phyloP scores from a whole-genome alignment of 2,113 vertebrate genomes.

The Lota lota region DNA sequence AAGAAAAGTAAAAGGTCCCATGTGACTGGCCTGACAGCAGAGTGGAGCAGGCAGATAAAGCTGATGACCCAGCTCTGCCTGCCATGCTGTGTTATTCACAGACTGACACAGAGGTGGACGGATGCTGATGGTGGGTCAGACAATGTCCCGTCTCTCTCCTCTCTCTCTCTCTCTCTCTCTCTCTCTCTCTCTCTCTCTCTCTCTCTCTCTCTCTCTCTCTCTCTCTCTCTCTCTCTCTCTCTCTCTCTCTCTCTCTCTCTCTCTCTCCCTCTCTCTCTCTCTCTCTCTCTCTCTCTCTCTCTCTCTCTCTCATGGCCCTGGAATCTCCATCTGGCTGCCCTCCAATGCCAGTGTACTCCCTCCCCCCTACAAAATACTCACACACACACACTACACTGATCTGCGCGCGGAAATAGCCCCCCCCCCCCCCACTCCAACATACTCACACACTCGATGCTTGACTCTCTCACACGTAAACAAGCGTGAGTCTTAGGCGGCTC shows the following conservation, averaged over 20 bases:
- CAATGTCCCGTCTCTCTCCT: constrained; percentile 55
- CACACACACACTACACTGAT: no score
- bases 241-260: constrained; percentile 54
- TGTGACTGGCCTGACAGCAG: background rate
- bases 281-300: constrained; percentile 48
- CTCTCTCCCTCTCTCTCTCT: constrained; percentile 55
- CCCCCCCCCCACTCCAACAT: constrained; percentile 8
- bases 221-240: constrained; percentile 50
- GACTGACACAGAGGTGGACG: constrained; percentile 39
- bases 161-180: constrained; percentile 51
- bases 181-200: constrained; percentile 52
- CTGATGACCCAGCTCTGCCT: constrained; percentile 20
- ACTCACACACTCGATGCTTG: constrained; percentile 37
- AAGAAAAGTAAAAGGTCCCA: background rate
- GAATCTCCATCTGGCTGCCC: constrained; percentile 67
- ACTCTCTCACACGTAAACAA: constrained; percentile 69
- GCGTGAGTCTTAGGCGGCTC: constrained; percentile 70
- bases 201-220: constrained; percentile 49
- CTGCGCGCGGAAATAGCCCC: no score
- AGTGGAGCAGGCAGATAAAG: constrained; percentile 28
- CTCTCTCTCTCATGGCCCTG: constrained; percentile 46
- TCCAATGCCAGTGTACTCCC: constrained; percentile 35
- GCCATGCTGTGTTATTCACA: constrained; percentile 27
- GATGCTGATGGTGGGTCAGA: constrained; percentile 56
- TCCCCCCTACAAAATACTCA: no score